These are phyloP conservation scores for Syrrhaptes paradoxus DNA, from an alignment of 2,113 vertebrate genomes.

Conservation along the genomic window DNA sequence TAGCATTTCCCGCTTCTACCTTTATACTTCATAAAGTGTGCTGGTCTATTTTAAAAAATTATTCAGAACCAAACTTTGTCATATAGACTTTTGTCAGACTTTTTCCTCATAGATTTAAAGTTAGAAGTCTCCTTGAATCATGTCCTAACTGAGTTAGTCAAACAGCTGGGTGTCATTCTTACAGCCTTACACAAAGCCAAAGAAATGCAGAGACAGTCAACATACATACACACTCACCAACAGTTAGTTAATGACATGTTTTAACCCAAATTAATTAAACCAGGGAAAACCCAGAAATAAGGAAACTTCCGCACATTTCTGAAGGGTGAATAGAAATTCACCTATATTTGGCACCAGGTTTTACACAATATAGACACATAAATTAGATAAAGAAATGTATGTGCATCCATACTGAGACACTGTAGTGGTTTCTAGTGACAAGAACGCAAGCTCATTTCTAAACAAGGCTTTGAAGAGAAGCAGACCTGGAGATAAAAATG, in stretches of 20 bases:
- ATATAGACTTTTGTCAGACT: background rate
- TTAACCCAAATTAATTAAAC: background rate
- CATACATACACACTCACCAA: fast-evolving
- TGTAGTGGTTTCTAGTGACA: background rate
- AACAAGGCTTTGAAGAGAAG: background rate
- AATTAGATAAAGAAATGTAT: background rate
- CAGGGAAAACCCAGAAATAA: fast-evolving
- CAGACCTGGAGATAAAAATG: background rate
- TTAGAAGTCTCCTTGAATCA: background rate
- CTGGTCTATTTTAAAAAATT: background rate
- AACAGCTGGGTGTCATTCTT: background rate
- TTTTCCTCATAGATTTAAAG: background rate
- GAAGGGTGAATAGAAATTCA: background rate
- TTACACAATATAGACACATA: background rate
- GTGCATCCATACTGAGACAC: background rate
- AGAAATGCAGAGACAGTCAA: background rate
- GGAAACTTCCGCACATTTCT: background rate
- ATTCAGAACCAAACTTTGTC: background rate
- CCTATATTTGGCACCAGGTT: background rate
- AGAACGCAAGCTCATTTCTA: background rate
- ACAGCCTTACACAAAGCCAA: background rate
- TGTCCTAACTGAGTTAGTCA: background rate
- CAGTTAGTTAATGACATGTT: background rate
- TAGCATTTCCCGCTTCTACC: background rate
- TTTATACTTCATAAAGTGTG: background rate